Percentiles rank a stretch among this genome's conserved stretches.
These are phyloP conservation scores for Sphaerophoria rueppellii DNA, from an alignment of 2,888 invertebrate species.

Conservation along the genomic window DNA sequence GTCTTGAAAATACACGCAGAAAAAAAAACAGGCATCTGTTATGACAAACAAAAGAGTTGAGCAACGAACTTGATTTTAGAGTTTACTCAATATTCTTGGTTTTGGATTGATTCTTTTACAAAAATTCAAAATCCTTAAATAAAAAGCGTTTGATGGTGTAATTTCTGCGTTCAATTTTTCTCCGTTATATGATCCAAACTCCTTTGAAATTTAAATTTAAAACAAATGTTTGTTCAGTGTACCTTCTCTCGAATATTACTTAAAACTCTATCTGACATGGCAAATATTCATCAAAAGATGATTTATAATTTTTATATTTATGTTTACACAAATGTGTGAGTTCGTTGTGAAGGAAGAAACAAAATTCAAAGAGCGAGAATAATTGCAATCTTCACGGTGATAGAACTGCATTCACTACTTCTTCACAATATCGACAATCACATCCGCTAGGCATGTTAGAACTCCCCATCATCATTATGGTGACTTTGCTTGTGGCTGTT, in stretches of 20 bases:
- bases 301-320: conserved; percentile 56
- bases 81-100: background rate
- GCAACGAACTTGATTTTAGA: background rate
- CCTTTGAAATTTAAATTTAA: no score
- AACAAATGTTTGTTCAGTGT: conserved; percentile 16
- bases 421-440: conserved; percentile 47
- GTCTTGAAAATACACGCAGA: conserved; percentile 3
- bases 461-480: background rate
- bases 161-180: no score
- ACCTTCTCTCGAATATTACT: conserved; percentile 21
- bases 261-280: conserved; percentile 51
- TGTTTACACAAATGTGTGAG: conserved; percentile 1
- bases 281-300: conserved; percentile 46
- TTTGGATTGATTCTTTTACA: background rate
- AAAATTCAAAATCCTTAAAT: background rate
- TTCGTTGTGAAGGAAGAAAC: conserved; percentile 10
- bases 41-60: conserved; percentile 16
- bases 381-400: conserved; percentile 66
- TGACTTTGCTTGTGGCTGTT: conserved; percentile 4
- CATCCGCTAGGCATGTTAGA: conserved; percentile 46
- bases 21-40: background rate
- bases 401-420: conserved; percentile 44
- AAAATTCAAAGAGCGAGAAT: conserved; percentile 50
- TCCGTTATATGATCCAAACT: no score
- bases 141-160: no score